Conservation (phyloP, 2,888 invertebrate genomes). For the Chaetogeoica ovagalla region DNA sequence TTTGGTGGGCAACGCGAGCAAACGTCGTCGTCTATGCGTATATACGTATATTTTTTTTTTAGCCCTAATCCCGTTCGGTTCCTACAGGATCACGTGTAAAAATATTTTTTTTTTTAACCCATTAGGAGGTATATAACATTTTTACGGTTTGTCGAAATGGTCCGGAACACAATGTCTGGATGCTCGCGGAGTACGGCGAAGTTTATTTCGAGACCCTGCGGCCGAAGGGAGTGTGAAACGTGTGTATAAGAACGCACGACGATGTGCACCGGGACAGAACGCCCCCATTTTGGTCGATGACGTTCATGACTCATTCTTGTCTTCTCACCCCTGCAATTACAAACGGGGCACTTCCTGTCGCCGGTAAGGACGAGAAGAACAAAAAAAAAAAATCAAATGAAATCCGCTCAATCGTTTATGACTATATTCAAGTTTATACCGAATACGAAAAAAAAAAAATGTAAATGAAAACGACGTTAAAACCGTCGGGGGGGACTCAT, state of each 20-base stretch:
- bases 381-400: background rate
- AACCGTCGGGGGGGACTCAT: background rate
- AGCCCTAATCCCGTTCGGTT: too few species aligned
- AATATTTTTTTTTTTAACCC: too few species aligned
- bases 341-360: slow-evolving; percentile 43
- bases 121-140: too few species aligned
- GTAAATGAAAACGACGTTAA: too few species aligned
- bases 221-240: background rate
- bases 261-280: slow-evolving; percentile 49
- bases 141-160: background rate
- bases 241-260: slow-evolving; percentile 16
- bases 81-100: too few species aligned
- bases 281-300: slow-evolving; percentile 41
- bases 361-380: background rate
- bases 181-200: background rate
- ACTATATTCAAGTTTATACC: background rate
- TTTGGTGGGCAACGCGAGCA: too few species aligned
- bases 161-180: background rate
- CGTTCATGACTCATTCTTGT: slow-evolving; percentile 42
- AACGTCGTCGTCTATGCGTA: too few species aligned
- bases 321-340: slow-evolving; percentile 27
- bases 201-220: slow-evolving; percentile 8
- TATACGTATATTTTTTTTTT: too few species aligned
- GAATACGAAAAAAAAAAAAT: background rate
- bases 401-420: background rate